Evolutionary conservation across 2,113 vertebrate species (phyloP), one percentile per base, ranked within the genome.

Genomic region (Gnathonemus echidnorhynchus): DNA sequence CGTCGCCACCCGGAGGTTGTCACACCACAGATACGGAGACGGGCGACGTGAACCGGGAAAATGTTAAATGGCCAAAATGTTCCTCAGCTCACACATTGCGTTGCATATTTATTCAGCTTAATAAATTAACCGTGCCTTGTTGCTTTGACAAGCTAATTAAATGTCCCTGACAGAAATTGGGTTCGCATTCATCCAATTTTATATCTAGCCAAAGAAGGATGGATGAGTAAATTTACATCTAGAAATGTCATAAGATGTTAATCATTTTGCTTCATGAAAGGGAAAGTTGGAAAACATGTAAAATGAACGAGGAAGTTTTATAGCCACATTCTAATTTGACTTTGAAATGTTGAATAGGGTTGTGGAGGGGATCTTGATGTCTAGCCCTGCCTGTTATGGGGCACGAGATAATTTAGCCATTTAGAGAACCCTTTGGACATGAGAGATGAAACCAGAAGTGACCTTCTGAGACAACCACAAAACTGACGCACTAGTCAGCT

Each of bases 101-200:
- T 56, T 39, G 50, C 17, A 42, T 39, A 88, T 13, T 56, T 56
- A 88, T 88, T 42, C 31, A 39, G 53, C 50, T 56, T 56, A 88
- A 58, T 88, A 42, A 88, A 88, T 31, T 24, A 48, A 24, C 4
- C 50, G 31, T 88, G 50, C 87, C 31, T 24, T 58, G 24, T 58
- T 58, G 70, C 77, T 85, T 24, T 89, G 48, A 89, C 48, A 42
- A 85, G 80, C 48, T 89, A 58, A 89, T 89, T 85, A 42, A 85
- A 39, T 35, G 21, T 46, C 77, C 21, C 80, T 24, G n/a, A 86
- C 21, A 27, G 35, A 58, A 45, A 42, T 21, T 21, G 53, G 31
- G n/a, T 88, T 62, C 9, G 35, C 50, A 46, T 42, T 31, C 35
- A 42, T 42, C 15, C 27, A 31, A 49, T 58, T 88, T 88, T 58